A percentile compares a stretch with the other conserved stretches of the same genome.
phyloP scores from a whole-genome alignment of 2,113 vertebrate species.

The Physeter macrocephalus region DNA sequence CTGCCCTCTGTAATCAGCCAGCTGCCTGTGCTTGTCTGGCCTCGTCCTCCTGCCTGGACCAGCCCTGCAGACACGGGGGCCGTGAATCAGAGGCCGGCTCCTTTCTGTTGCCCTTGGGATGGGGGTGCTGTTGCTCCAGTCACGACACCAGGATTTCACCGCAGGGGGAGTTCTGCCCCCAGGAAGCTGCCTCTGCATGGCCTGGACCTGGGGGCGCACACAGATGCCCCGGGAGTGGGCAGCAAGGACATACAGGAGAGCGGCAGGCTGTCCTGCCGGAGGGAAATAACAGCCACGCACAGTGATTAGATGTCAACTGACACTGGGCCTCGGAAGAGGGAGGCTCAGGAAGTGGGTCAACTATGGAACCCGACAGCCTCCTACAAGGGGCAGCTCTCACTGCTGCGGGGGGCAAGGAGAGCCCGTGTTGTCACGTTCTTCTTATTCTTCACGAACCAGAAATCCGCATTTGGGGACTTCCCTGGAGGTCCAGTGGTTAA shows the following conservation, averaged over 20 bases:
- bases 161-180: not conserved
- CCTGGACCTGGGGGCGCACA: not conserved
- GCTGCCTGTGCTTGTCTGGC: slow-evolving; percentile 33
- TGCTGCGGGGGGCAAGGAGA: not conserved
- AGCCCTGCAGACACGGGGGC: not conserved
- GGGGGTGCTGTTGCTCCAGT: not conserved
- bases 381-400: not conserved
- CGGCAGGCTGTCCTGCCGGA: not conserved
- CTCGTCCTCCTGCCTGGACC: slow-evolving; percentile 31
- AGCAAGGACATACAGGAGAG: not conserved
- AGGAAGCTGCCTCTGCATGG: not conserved
- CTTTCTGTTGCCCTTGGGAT: not conserved
- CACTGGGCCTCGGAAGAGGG: not conserved
- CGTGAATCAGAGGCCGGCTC: slow-evolving; percentile 4
- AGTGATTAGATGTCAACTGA: not conserved
- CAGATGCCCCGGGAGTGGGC: not conserved
- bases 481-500: not conserved
- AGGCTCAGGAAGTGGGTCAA: not conserved
- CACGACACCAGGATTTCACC: not conserved
- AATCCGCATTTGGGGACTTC: not conserved
- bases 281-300: not conserved
- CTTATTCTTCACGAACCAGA: not conserved
- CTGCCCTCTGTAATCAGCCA: not conserved
- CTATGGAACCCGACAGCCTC: not conserved
- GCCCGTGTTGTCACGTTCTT: not conserved